These are phyloP conservation scores for Galerucella pusilla DNA, from an alignment of 2,888 invertebrate species.

Conservation along the genomic window DNA sequence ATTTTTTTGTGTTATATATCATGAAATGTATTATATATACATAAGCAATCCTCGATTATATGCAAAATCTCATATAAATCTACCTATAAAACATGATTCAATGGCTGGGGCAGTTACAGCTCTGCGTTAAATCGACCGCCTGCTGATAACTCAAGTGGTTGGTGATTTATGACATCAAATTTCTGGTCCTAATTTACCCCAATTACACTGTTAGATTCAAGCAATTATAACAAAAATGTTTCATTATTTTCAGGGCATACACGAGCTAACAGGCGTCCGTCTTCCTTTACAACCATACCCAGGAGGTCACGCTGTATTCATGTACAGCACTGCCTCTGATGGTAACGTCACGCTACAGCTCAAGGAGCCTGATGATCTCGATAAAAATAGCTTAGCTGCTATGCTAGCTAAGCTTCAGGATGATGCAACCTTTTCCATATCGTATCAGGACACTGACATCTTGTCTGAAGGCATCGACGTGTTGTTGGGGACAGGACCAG, in stretches of 20 bases:
- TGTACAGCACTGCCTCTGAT: slow-evolving; percentile 76
- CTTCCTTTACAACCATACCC: slow-evolving; percentile 68
- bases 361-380: slow-evolving; percentile 70
- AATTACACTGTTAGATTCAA: background rate
- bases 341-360: slow-evolving; percentile 74
- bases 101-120: no score
- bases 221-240: background rate
- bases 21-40: no score
- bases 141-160: no score
- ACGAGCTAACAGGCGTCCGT: slow-evolving; percentile 65
- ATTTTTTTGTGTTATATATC: no score
- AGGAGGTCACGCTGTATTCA: slow-evolving; percentile 73
- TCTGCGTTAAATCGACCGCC: no score
- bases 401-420: slow-evolving; percentile 68
- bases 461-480: slow-evolving; percentile 73
- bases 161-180: no score
- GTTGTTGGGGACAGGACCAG: slow-evolving; percentile 69
- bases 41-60: no score
- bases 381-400: slow-evolving; percentile 64
- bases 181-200: no score
- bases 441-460: slow-evolving; percentile 81
- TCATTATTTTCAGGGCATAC: slow-evolving; percentile 58
- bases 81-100: no score
- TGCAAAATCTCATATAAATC: no score
- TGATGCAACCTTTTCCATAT: slow-evolving; percentile 76